Evolutionary conservation across 1,140 invertebrate genomes (phyloP).

Genomic region (Lamellibrachia luymesi): DNA sequence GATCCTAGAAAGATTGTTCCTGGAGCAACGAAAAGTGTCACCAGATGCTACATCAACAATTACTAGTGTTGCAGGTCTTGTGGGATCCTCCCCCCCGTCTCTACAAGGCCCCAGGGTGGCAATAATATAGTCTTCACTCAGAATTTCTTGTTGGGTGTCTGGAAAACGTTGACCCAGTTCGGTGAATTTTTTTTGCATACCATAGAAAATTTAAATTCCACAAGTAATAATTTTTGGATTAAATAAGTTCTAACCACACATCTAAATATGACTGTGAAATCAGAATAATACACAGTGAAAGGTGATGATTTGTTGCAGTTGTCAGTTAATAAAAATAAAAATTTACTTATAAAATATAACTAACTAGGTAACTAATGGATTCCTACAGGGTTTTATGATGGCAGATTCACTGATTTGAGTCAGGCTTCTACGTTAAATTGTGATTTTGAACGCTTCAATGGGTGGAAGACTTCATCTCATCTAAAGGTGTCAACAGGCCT

Average conservation of each 20-base stretch:
- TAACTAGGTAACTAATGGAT: no score
- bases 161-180: not conserved
- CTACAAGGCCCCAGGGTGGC: not conserved
- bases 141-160: not conserved
- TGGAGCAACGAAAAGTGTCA: no score
- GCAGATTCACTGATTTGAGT: not conserved
- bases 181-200: not conserved
- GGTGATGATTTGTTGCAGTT: not conserved
- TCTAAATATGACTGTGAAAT: not conserved
- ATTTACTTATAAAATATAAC: no score
- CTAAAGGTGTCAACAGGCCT: not conserved
- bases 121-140: not conserved
- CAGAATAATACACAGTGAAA: not conserved
- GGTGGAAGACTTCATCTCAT: not conserved
- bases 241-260: not conserved
- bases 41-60: not conserved
- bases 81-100: not conserved
- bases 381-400: no score
- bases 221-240: not conserved
- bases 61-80: not conserved
- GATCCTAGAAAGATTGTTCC: not conserved
- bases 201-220: not conserved
- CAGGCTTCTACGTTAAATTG: not conserved
- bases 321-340: not conserved
- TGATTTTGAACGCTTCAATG: not conserved